These are phyloP conservation scores for Tragelaphus buxtoni DNA, from an alignment of 2,113 vertebrate genomes.

Conservation along the genomic window DNA sequence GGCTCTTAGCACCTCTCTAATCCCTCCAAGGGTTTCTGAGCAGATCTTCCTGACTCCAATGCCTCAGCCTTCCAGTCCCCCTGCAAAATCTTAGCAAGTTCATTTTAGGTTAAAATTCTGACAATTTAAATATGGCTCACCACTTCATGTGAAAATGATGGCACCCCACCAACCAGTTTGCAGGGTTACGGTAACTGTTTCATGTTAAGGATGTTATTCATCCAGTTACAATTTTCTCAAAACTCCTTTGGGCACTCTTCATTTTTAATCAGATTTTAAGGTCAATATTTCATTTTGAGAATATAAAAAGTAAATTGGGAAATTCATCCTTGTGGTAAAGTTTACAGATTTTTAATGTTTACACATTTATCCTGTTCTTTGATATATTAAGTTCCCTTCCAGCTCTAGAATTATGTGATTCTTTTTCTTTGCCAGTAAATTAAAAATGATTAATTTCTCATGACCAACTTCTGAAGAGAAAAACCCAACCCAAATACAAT, in stretches of 20 bases:
- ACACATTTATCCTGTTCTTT: slow-evolving; percentile 49
- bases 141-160: slow-evolving; percentile 47
- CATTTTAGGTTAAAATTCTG: slow-evolving; percentile 54
- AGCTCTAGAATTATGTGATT: slow-evolving; percentile 49
- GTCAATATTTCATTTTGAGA: slow-evolving; percentile 59
- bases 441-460: slow-evolving; percentile 65
- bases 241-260: slow-evolving; percentile 56
- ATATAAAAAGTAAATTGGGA: slow-evolving; percentile 56
- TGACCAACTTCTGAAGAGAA: slow-evolving; percentile 53
- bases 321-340: slow-evolving; percentile 39
- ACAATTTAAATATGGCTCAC: slow-evolving; percentile 50
- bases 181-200: slow-evolving; percentile 36
- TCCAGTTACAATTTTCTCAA: slow-evolving; percentile 52
- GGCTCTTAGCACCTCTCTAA: not conserved
- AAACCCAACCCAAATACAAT: slow-evolving; percentile 39
- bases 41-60: not conserved
- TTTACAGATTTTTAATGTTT: slow-evolving; percentile 60
- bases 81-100: slow-evolving; percentile 39
- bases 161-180: slow-evolving; percentile 46
- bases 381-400: slow-evolving; percentile 47
- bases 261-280: slow-evolving; percentile 58
- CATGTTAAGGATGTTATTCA: slow-evolving; percentile 53
- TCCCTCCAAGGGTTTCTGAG: not conserved
- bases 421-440: slow-evolving; percentile 57
- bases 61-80: not conserved